Evolutionary conservation across 2,888 invertebrate species (phyloP), one percentile per base, ranked within the genome.

Genomic region (Catonia carolina): DNA sequence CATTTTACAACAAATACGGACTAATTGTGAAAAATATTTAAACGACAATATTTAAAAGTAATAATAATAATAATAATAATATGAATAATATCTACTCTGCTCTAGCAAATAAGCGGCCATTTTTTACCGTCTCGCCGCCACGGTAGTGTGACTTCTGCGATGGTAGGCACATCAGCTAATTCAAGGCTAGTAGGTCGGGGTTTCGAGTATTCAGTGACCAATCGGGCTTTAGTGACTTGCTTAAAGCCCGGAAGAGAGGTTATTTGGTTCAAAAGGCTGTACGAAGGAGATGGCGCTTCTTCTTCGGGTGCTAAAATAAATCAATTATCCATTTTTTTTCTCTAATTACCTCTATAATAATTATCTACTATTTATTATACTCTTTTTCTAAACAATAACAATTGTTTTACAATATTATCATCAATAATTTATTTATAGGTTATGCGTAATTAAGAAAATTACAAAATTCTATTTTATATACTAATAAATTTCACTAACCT

Each of bases 121-220:
- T 22, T n/a, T 47, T 61, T 65, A 66, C 64, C 64, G 56, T 85
- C 85, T 72, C 84, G 79, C 74, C 88, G 83, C 91, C 91, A 91
- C 70, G 91, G 91, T 73, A 90, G 80, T 67, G 84, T 84, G 73
- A 84, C 81, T 77, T 89, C 89, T 72, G 86, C 84, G 69, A 84
- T 83, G 67, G 88, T 86, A 67, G 85, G 83, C 68, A 81, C 78
- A 69, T 81, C 78, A 64, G 80, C 82, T 55, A 65, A 62, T 71
- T 78, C 78, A 37, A 67, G 65, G 64, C 77, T 77, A 14, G 59
- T 55, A 2, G 64, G 63, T 14, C 64, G 53, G 33, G 56, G 45
- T 55, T 56, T 57, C 49, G 64, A 59, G 74, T 82, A 82, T 71
- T 82, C 81, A 75, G 81, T 82, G 69, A 83, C 82, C 65, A 83